Conservation (phyloP, 2,113 vertebrate species). For the Hydrolagus affinis region DNA sequence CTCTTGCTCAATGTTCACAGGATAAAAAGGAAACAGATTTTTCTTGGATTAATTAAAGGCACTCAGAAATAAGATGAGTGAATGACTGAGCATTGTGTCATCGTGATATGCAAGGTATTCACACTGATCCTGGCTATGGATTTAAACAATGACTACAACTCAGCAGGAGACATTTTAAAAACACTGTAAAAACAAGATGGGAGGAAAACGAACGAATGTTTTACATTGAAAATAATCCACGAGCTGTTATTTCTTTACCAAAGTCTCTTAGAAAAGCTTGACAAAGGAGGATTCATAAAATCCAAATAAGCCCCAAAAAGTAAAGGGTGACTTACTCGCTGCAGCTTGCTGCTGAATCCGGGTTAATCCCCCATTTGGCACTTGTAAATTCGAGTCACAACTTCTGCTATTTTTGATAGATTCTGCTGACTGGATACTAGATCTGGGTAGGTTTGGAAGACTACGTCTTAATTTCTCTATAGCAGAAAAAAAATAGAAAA, state of each 20-base stretch:
- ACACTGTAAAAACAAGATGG: not conserved
- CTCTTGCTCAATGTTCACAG: not conserved
- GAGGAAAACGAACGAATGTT: not conserved
- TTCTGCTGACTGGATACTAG: constrained; percentile 64
- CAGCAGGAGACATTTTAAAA: not conserved
- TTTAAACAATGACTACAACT: not conserved
- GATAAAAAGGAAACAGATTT: not conserved
- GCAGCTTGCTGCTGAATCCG: constrained; percentile 82
- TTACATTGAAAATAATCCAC: not conserved
- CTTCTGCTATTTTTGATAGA: constrained; percentile 93
- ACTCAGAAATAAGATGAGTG: not conserved
- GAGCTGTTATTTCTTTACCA: not conserved
- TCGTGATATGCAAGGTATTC: not conserved
- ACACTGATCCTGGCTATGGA: not conserved
- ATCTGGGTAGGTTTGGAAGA: constrained; percentile 91
- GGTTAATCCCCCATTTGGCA: constrained; percentile 89
- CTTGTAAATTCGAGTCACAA: constrained; percentile 88
- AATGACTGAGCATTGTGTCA: not conserved
- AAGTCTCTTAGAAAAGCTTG: not conserved
- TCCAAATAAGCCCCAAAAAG: too few species aligned
- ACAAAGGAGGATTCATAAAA: too few species aligned
- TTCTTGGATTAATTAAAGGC: not conserved
- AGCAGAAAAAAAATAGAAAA: constrained; percentile 19
- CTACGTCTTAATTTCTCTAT: constrained; percentile 91
- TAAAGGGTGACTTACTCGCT: constrained; percentile 69